Evolutionary conservation across 53 echinoderm and acorn worm genomes (phyloP), one percentile per base, ranked within the genome.

Genomic region (Holothuria scabra): DNA sequence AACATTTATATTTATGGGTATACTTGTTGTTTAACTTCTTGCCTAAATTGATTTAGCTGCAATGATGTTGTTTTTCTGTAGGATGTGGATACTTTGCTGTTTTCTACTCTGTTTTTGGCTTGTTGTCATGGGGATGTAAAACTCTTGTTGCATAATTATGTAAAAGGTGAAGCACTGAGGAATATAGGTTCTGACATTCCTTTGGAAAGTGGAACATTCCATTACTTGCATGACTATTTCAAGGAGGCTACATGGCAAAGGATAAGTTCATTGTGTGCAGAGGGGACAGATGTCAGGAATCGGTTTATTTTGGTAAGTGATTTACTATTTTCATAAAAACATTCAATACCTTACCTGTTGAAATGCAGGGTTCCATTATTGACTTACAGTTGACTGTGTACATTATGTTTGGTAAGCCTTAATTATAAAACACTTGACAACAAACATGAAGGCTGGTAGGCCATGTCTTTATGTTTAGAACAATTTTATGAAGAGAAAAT

Each of bases 111-210:
- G 28, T 72, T 46, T 72, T 44, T 72, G 46, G 46, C 28, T 10
- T 72, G 72, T 72, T 72, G 72, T 38, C 48, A 72, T 72, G 72
- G 72, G 13, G 72, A 72, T 72, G 72, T 72, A 46, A 44, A 72
- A 34, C 72, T 72, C 23, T 23, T 72, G 46, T 26, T 72, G 14
- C 34, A 44, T 20, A 72, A 72, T 9, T 72, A 72, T 26, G 48
- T 26, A 8, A 72, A 46, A 2, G 37, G 46, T 9, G 72, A 72
- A 13, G 46, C 8, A 4, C 12, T 49, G 3, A 46, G 19, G 28
- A 46, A 28, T 8, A 11, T 48, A 21, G 12, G 24, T 38, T 72
- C 48, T 22, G 46, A 38, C 24, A 16, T 3, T 2, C 23, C 46
- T 2, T 72, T 72, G 20, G 48, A 72, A 2, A 21, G 46, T 44